phyloP scores from a whole-genome alignment of 2,797 vertebrate genomes.

The Spinibarbus caldwelli region DNA sequence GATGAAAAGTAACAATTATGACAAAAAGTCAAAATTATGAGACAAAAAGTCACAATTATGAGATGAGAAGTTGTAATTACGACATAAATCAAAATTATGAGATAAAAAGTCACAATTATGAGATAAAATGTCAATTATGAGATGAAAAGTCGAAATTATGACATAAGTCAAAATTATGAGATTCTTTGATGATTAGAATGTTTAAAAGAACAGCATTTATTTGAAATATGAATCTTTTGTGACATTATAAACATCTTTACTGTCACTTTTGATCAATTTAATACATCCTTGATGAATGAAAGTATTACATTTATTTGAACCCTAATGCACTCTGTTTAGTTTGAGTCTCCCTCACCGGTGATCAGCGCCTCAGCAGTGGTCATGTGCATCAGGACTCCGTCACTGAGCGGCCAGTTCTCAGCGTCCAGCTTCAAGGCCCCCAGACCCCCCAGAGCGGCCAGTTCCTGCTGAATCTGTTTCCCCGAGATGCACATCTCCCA shows the following conservation, averaged over 20 bases:
- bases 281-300: neutral
- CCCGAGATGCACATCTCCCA: slow-evolving; percentile 83
- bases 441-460: slow-evolving; percentile 84
- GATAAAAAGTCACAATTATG: no score
- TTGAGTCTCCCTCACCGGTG: slow-evolving; percentile 93
- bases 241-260: neutral
- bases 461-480: slow-evolving; percentile 85
- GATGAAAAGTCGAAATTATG: no score
- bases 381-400: slow-evolving; percentile 92
- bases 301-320: neutral
- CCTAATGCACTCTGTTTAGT: neutral
- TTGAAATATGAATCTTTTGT: neutral
- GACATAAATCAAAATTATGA: neutral
- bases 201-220: neutral
- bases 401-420: slow-evolving; percentile 92
- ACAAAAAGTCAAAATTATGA: no score
- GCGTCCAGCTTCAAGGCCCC: slow-evolving; percentile 82
- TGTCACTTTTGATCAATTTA: neutral
- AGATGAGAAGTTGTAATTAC: neutral
- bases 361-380: slow-evolving; percentile 91
- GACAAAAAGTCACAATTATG: neutral
- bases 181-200: neutral
- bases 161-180: no score
- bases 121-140: no score
- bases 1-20: no score